phyloP scores from a whole-genome alignment of 2,797 vertebrate species.

The Macropus fuliginosus region DNA sequence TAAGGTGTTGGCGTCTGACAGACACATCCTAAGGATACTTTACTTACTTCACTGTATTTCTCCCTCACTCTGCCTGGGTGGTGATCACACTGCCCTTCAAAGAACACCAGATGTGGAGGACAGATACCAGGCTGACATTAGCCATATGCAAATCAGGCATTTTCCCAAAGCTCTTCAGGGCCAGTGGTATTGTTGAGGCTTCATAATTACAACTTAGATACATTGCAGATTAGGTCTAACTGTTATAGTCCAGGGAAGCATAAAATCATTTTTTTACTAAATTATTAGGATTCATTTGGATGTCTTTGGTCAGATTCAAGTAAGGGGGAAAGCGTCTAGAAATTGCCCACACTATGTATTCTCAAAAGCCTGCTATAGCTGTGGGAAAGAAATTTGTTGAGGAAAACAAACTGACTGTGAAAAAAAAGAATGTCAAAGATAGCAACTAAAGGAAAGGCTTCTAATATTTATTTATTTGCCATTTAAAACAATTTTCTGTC shows the following conservation, averaged over 20 bases:
- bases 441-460: neutral
- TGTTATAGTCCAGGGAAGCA: slow-evolving; percentile 59
- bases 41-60: neutral
- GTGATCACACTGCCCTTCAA: neutral
- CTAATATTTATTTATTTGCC: slow-evolving; percentile 31
- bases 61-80: slow-evolving; percentile 4
- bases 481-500: slow-evolving; percentile 37
- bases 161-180: slow-evolving; percentile 52
- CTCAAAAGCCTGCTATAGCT: slow-evolving; percentile 6
- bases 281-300: slow-evolving; percentile 58
- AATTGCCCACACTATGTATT: neutral
- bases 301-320: neutral
- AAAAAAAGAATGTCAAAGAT: neutral
- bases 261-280: slow-evolving; percentile 49
- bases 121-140: neutral
- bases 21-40: neutral
- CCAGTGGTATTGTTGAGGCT: slow-evolving; percentile 29
- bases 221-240: slow-evolving; percentile 45
- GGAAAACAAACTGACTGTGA: neutral
- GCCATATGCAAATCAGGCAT: slow-evolving; percentile 62
- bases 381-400: slow-evolving; percentile 17
- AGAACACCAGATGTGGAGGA: slow-evolving; percentile 37
- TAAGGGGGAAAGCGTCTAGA: neutral
- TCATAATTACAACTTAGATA: slow-evolving; percentile 64
- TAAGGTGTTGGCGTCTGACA: slow-evolving; percentile 2